Base-by-base conservation (phyloP, 2,113 vertebrate genomes). In the Eudyptes chrysolophus region DNA sequence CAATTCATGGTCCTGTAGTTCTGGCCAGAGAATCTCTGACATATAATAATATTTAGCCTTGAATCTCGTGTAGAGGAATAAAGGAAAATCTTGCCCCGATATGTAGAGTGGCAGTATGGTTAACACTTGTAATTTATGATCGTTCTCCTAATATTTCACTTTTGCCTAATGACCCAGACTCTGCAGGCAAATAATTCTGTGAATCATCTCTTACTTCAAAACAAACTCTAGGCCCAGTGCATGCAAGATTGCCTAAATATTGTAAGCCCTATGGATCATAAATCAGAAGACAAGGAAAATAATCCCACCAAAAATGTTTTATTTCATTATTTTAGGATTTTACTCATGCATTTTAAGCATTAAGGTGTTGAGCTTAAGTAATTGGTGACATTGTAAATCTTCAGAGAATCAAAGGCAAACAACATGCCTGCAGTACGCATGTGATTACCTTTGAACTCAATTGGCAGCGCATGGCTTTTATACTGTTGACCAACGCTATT, bases 281-380 rank as follows among this genome's bases (percentile, higher is more conserved):
- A 93, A 96, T 87, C 87, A 94, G 91, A 76, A 83, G 32, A 48
- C n/a, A 54, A 65, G 54, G 70, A 95, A 96, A 95, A 96, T 72
- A 95, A 85, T 74, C 46, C 62, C 58, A 91, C 85, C 21, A 85
- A 38, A 87, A 58, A 85, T 17, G 51, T 70, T 96, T 77, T 65
- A n/a, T 90, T 94, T 92, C 58, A 40, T 91, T 93, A 51, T 83
- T 84, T 87, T 32, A 36, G 58, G 54, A 25, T 70, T 65, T 54
- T 72, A 49, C 42, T 69, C 22, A 8, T 13, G 10, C 38, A 25
- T 65, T 87, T 91, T 32, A 69, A 84, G 66, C 27, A 8, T 16
- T 84, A 42, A 42, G 48, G 24, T n/a, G 55, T 55, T 94, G 68
- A 78, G 58, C 64, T 90, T 29, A 82, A 93, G 34, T 32, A 92